Base-by-base conservation (phyloP, 2,888 invertebrate species). In the Synergus itoensis region DNA sequence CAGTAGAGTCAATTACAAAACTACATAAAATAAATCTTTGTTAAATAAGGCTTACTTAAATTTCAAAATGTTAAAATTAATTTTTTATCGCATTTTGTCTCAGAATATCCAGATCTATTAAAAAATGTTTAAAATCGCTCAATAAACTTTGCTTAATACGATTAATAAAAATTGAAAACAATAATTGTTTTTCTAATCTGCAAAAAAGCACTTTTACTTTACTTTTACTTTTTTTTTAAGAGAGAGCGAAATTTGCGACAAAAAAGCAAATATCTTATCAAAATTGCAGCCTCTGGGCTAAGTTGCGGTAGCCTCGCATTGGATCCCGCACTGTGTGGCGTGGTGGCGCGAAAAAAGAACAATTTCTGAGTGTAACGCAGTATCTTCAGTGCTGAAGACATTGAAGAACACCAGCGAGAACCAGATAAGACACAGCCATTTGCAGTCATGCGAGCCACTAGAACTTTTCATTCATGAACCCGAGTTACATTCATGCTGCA, bases 381-480 rank as follows among this genome's bases (percentile, higher is more conserved):
- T 40, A 73, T 45, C 36, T 36, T 36, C 36, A 36, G 36, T 5
- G 43, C 18, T 67, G 43, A 21, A 18, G 67, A 45, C 41, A 41
- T 41, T 67, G 43, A 45, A 45, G 12, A 67, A 36, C 28, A 48
- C 16, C 73, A 53, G 53, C 48, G 53, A 73, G 73, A 53, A 73
- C 48, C 53, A 73, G 73, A 73, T 73, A 65, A 69, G 73, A 36
- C 53, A 36, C 53, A 53, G 73, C 53, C 73, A 73, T 53, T 73
- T 73, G 73, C n/a, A 73, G 62, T 84, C 84, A 83, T 84, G 81
- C 83, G 82, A 86, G 83, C 82, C 80, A 80, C 83, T 80, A 78
- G 81, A 85, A 82, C 80, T 84, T 86, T 86, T 85, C 86, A 87
- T 87, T 87, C 86, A 86, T 86, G 83, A 86, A 86, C 81, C 77